Percentiles rank a stretch among this genome's conserved stretches.
phyloP scores from a whole-genome alignment of 2,113 vertebrate species.

The Myxocyprinus asiaticus region DNA sequence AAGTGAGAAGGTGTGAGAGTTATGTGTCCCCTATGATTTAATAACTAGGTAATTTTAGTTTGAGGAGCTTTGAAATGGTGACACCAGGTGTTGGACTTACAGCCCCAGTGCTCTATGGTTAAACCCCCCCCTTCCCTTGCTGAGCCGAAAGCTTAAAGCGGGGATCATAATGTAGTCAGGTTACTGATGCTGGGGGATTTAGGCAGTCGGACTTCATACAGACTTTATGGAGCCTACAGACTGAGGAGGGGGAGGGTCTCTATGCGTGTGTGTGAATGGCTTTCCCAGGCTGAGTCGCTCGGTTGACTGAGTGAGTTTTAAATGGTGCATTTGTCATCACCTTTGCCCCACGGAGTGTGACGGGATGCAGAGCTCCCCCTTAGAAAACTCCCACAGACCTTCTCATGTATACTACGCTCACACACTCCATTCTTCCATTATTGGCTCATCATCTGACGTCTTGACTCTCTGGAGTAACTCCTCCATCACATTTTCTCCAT shows the following conservation, averaged over 20 bases:
- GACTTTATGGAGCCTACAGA: conserved; percentile 55
- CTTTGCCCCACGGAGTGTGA: conserved; percentile 53
- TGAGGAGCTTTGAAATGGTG: conserved; percentile 7
- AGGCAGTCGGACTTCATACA: conserved; percentile 40
- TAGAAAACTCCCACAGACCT: conserved; percentile 36
- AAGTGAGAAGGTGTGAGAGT: background rate
- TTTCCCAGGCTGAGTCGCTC: conserved; percentile 53
- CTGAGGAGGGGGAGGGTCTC: conserved; percentile 6
- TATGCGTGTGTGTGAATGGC: conserved; percentile 28
- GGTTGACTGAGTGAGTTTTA: conserved; percentile 61
- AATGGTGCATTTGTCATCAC: conserved; percentile 65
- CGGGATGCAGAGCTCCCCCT: conserved; percentile 44
- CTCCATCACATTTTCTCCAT: conserved; percentile 23
- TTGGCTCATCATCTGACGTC: conserved; percentile 19
- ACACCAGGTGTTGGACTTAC: conserved; percentile 11
- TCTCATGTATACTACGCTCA: background rate
- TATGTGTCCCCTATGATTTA: conserved; percentile 1
- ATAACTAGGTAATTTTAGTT: background rate
- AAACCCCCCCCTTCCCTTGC: background rate
- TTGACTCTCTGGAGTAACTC: background rate
- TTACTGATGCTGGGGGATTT: conserved; percentile 52
- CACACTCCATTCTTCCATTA: conserved; percentile 29
- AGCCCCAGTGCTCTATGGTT: background rate
- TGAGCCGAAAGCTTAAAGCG: conserved; percentile 3
- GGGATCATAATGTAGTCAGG: conserved; percentile 34